Evolutionary conservation across 2,797 vertebrate genomes (phyloP).

Genomic region (Dermochelys coriacea): DNA sequence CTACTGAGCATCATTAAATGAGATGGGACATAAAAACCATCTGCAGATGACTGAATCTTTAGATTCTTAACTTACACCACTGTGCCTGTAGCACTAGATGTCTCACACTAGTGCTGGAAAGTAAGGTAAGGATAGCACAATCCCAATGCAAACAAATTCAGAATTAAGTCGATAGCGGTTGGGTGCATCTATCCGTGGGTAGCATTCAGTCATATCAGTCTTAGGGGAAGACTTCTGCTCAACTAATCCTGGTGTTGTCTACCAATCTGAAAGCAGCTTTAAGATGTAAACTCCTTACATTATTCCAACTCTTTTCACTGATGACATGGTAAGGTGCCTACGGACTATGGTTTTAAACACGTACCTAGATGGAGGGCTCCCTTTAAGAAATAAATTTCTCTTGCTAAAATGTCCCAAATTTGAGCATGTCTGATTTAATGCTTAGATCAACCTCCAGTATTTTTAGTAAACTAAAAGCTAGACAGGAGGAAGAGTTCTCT

Average conservation of each 20-base stretch:
- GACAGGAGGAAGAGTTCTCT: neutral
- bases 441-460: neutral
- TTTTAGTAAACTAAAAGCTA: accelerated
- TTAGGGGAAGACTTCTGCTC: accelerated
- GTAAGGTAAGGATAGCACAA: neutral
- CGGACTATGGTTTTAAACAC: neutral
- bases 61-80: neutral
- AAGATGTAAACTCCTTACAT: neutral
- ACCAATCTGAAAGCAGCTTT: accelerated
- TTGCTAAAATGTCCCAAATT: neutral
- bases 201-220: neutral
- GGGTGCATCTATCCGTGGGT: neutral
- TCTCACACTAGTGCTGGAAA: neutral
- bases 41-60: neutral
- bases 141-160: neutral
- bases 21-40: accelerated
- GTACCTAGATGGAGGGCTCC: accelerated
- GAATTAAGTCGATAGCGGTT: accelerated
- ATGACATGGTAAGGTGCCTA: neutral
- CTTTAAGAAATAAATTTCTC: neutral
- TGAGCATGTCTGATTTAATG: neutral
- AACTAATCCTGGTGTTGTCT: accelerated
- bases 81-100: accelerated
- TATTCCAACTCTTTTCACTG: accelerated
- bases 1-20: neutral